These are phyloP conservation scores for Nomada flava DNA, from an alignment of 2,888 invertebrate genomes.

Conservation along the genomic window DNA sequence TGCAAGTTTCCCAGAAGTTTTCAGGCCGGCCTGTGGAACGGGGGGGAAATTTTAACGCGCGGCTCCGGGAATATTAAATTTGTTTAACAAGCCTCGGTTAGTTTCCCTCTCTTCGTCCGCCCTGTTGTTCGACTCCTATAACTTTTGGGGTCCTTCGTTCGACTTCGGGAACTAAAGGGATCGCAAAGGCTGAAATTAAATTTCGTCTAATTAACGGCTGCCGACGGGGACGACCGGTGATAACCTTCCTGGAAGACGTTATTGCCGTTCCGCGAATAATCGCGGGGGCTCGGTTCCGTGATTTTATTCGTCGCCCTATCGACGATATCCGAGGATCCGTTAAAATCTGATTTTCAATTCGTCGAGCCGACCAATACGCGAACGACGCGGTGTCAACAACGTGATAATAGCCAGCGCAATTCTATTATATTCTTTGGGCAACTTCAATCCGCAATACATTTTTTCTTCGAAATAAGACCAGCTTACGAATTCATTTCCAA, in stretches of 20 bases:
- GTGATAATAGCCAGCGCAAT: too few species aligned
- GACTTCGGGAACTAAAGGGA: constrained; percentile 51
- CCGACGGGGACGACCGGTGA: constrained; percentile 2
- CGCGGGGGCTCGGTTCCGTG: constrained; percentile 9
- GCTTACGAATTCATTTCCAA: too few species aligned
- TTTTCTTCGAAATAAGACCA: too few species aligned
- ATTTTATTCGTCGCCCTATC: constrained; percentile 19
- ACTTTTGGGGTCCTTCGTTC: constrained; percentile 56
- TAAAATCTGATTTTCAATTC: not conserved
- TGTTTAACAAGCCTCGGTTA: constrained; percentile 72
- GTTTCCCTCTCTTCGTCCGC: constrained; percentile 13
- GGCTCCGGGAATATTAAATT: constrained; percentile 78
- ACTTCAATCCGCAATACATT: too few species aligned
- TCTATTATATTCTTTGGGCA: too few species aligned
- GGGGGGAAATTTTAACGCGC: constrained; percentile 67
- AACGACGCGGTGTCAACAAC: too few species aligned
- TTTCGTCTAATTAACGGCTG: constrained; percentile 71
- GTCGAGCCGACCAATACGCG: not conserved
- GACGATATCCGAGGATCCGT: not conserved
- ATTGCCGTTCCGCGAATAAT: constrained; percentile 32
- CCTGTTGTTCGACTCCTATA: constrained; percentile 35
- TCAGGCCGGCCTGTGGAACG: constrained; percentile 38
- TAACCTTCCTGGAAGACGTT: constrained; percentile 21
- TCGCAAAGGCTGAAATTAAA: constrained; percentile 69
- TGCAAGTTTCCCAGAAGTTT: constrained; percentile 79